A percentile compares a stretch with the other conserved stretches of the same genome.
Evolutionary conservation across 2,888 invertebrate species (phyloP).

Genomic region (Oscheius sp.): DNA sequence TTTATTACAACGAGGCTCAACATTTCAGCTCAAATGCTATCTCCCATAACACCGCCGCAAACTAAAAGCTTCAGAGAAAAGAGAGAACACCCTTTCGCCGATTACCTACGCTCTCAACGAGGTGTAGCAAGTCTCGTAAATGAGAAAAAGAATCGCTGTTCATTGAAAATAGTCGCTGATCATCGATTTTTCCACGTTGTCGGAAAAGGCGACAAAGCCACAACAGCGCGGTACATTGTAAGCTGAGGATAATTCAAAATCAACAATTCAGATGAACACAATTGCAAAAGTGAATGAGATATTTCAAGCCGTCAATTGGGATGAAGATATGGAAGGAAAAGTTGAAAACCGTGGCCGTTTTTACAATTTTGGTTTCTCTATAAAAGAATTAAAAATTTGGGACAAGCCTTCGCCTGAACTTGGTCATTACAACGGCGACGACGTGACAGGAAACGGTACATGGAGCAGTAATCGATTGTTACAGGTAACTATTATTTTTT

Average conservation of each 20-base stretch:
- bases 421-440: slow-evolving; percentile 40
- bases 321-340: slow-evolving; percentile 35
- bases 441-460: background rate
- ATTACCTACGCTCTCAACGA: background rate
- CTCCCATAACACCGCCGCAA: background rate
- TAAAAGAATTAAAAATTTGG: slow-evolving; percentile 46
- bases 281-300: slow-evolving; percentile 47
- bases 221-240: slow-evolving; percentile 39
- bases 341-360: slow-evolving; percentile 31
- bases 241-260: no score
- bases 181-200: slow-evolving; percentile 43
- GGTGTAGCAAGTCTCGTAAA: background rate
- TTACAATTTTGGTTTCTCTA: slow-evolving; percentile 47
- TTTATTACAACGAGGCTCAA: background rate
- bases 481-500: slow-evolving; percentile 11
- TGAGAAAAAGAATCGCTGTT: slow-evolving; percentile 41
- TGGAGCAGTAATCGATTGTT: slow-evolving; percentile 23
- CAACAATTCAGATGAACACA: slow-evolving; percentile 37
- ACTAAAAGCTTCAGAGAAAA: background rate
- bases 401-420: slow-evolving; percentile 32
- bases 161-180: slow-evolving; percentile 47
- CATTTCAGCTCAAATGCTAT: background rate
- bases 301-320: slow-evolving; percentile 45
- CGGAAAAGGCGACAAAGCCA: slow-evolving; percentile 38
- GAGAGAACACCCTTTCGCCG: background rate